Percentiles rank a stretch among this genome's conserved stretches.
phyloP scores from a whole-genome alignment of 1,140 invertebrate genomes.

The Bradynema listronoti region DNA sequence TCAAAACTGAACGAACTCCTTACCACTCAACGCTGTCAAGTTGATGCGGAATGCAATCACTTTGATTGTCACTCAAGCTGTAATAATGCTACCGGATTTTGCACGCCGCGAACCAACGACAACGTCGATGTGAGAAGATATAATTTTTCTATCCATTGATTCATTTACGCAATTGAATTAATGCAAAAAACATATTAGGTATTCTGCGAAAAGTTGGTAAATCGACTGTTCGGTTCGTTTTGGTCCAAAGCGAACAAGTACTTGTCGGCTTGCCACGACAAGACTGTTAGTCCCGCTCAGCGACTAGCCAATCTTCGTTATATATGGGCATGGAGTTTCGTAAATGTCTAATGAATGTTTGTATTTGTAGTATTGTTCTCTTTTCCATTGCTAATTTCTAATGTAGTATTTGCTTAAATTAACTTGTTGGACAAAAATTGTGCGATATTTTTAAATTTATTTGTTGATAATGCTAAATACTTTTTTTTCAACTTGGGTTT shows the following conservation, averaged over 20 bases:
- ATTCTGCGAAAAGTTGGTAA: slow-evolving; percentile 52
- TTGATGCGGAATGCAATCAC: slow-evolving; percentile 5
- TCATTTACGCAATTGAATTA: background rate
- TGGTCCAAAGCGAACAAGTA: slow-evolving; percentile 57
- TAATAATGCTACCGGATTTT: slow-evolving; percentile 35
- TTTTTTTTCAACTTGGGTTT: no score
- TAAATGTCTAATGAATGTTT: no score
- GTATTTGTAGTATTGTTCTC: no score
- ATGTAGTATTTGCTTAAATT: no score
- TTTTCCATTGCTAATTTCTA: no score
- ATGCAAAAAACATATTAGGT: slow-evolving; percentile 31
- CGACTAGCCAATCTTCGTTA: slow-evolving; percentile 50
- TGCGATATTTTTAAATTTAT: no score
- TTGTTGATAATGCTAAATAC: no score
- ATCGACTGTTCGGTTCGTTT: slow-evolving; percentile 49
- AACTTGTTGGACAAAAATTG: no score
- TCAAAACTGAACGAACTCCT: slow-evolving; percentile 41
- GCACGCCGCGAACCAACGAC: slow-evolving; percentile 45
- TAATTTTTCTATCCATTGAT: background rate
- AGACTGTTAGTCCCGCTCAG: slow-evolving; percentile 39
- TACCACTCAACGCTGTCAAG: slow-evolving; percentile 26
- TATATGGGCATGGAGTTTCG: slow-evolving; percentile 52
- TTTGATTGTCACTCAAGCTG: slow-evolving; percentile 47
- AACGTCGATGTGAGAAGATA: slow-evolving; percentile 51
- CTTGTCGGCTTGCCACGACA: slow-evolving; percentile 50